Percentiles rank a stretch among this genome's conserved stretches.
These are phyloP conservation scores for Grammomys surdaster DNA, from an alignment of 2,113 vertebrate species.

Conservation along the genomic window DNA sequence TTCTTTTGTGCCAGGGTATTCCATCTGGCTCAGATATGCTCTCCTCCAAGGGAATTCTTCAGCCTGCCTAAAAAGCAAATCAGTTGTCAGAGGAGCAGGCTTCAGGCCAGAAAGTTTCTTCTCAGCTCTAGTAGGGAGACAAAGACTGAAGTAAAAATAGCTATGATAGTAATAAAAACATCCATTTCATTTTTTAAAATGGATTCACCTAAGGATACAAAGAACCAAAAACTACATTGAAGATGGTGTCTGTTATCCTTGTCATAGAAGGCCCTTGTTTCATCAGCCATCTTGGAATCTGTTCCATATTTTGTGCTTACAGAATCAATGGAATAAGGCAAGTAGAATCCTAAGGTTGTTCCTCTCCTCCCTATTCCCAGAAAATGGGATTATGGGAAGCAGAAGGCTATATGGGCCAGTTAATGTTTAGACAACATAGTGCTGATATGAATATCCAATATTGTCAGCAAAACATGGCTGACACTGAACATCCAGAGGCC, in stretches of 20 bases:
- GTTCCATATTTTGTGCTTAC: not conserved
- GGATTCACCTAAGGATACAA: not conserved
- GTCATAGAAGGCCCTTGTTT: not conserved
- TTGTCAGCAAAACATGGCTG: not conserved
- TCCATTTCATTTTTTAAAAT: not conserved
- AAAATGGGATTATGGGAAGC: not conserved
- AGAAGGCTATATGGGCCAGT: not conserved
- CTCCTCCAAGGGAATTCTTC: slow-evolving; percentile 35
- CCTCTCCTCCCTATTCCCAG: not conserved
- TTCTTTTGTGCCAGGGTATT: not conserved
- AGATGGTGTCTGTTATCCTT: not conserved
- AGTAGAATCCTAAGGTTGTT: not conserved
- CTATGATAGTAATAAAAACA: slow-evolving; percentile 6
- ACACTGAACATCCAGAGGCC: not conserved
- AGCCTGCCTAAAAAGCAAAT: slow-evolving; percentile 58
- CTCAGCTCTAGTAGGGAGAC: slow-evolving; percentile 36
- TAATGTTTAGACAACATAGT: not conserved
- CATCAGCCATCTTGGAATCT: not conserved
- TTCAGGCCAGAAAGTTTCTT: slow-evolving; percentile 57
- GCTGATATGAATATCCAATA: not conserved
- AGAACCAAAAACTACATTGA: not conserved
- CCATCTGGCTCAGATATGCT: not conserved
- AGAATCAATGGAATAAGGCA: not conserved
- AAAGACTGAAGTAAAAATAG: slow-evolving; percentile 6
- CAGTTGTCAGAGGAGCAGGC: not conserved